phyloP scores from a whole-genome alignment of 2,113 vertebrate genomes.

The Sapayoa aenigma region DNA sequence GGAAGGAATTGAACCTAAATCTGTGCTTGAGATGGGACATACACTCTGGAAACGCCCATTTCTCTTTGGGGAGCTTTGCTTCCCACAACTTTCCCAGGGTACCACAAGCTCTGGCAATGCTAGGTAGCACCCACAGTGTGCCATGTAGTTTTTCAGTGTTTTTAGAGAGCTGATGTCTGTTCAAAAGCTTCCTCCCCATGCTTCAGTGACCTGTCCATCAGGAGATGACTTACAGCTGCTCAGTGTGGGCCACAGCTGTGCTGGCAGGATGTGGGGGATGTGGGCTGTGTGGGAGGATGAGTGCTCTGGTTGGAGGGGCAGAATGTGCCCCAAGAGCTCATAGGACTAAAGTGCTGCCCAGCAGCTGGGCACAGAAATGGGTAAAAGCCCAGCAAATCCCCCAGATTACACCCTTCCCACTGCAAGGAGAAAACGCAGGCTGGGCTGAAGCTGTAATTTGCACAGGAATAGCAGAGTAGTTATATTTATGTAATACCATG shows the following conservation, averaged over 20 bases:
- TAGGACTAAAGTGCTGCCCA: not conserved
- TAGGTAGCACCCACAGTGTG: not conserved
- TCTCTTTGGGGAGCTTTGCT: not conserved
- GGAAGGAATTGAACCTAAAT: not conserved
- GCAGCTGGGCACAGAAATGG: not conserved
- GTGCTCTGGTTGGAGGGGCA: not conserved
- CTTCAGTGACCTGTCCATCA: not conserved
- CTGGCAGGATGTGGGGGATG: not conserved
- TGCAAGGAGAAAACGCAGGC: not conserved
- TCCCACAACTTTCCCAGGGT: not conserved
- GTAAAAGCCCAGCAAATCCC: not conserved
- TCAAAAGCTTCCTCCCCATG: not conserved
- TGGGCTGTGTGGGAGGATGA: rapidly evolving
- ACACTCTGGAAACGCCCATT: not conserved
- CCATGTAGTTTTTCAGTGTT: not conserved
- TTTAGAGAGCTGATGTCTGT: too few species aligned
- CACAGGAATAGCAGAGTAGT: not conserved
- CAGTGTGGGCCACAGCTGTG: not conserved
- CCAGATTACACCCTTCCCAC: not conserved
- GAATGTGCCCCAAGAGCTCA: not conserved
- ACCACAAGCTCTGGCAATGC: not conserved
- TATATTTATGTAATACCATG: not conserved
- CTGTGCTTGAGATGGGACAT: not conserved
- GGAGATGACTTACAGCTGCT: not conserved
- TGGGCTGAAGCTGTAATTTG: not conserved